phyloP scores from a whole-genome alignment of 1,140 invertebrate species.

The Campodea augens region DNA sequence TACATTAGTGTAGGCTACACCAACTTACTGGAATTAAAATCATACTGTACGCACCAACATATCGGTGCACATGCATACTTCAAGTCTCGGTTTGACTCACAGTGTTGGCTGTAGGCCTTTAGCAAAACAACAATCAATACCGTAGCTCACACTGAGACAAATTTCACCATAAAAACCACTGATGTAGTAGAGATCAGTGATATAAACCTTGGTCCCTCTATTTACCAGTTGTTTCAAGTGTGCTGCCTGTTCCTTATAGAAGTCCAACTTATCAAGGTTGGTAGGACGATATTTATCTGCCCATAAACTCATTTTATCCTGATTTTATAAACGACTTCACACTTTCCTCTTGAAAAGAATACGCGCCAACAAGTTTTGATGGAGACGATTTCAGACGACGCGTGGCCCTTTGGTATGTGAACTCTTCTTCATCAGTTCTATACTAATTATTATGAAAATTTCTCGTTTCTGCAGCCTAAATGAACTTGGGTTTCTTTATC shows the following conservation, averaged over 20 bases:
- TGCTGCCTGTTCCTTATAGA: constrained; percentile 74
- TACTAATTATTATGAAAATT: too few species aligned
- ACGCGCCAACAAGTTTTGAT: too few species aligned
- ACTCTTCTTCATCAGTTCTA: too few species aligned
- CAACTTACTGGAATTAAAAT: too few species aligned
- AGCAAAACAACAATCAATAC: constrained; percentile 1
- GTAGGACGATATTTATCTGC: constrained; percentile 93
- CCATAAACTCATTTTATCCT: constrained; percentile 87
- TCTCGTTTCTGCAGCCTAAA: too few species aligned
- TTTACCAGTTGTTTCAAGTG: constrained; percentile 68
- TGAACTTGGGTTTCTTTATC: too few species aligned
- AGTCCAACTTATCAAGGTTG: constrained; percentile 73
- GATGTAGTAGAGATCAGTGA: not conserved
- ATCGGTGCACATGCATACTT: not conserved
- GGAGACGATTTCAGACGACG: too few species aligned
- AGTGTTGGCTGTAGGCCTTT: not conserved
- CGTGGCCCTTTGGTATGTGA: too few species aligned
- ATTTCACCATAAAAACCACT: constrained; percentile 6
- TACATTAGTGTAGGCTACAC: too few species aligned
- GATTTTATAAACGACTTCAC: too few species aligned
- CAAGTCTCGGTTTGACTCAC: not conserved
- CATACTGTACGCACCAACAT: not conserved
- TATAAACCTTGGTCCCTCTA: constrained; percentile 4
- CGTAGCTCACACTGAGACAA: not conserved
- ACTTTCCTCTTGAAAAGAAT: too few species aligned